These are phyloP conservation scores for Phoenicopterus ruber DNA, from an alignment of 2,113 vertebrate species.

Conservation along the genomic window DNA sequence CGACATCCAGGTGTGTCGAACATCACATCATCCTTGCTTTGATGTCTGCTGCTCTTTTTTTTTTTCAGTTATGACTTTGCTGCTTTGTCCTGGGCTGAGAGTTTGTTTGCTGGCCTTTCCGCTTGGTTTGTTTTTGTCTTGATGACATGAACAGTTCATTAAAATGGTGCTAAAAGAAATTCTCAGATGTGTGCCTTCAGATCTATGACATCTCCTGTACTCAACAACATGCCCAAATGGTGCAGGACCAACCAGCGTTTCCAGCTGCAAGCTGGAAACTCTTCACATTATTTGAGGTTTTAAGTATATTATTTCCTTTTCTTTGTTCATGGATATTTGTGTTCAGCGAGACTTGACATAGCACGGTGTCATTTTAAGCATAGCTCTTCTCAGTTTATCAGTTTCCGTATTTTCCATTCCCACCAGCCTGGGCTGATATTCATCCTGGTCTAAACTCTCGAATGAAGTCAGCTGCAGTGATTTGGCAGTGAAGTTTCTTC, in stretches of 20 bases:
- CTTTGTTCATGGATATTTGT: not conserved
- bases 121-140: not conserved
- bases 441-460: not conserved
- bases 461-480: not conserved
- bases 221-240: not conserved
- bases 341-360: not conserved
- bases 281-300: not conserved
- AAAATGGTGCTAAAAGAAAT: not conserved
- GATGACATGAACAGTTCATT: not conserved
- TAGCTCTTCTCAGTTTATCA: not conserved
- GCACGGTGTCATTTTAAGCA: not conserved
- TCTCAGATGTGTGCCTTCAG: not conserved
- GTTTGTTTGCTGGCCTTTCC: not conserved
- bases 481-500: not conserved
- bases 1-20: not conserved
- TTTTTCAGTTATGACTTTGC: not conserved
- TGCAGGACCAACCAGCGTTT: not conserved
- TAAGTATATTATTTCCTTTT: not conserved
- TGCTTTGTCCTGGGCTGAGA: not conserved
- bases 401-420: not conserved
- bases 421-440: not conserved
- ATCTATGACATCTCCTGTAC: not conserved
- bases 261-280: not conserved
- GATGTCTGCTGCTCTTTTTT: not conserved
- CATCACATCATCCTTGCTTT: constrained; percentile 7